phyloP scores from a whole-genome alignment of 2,113 vertebrate species.

The Poeciliopsis occidentalis region DNA sequence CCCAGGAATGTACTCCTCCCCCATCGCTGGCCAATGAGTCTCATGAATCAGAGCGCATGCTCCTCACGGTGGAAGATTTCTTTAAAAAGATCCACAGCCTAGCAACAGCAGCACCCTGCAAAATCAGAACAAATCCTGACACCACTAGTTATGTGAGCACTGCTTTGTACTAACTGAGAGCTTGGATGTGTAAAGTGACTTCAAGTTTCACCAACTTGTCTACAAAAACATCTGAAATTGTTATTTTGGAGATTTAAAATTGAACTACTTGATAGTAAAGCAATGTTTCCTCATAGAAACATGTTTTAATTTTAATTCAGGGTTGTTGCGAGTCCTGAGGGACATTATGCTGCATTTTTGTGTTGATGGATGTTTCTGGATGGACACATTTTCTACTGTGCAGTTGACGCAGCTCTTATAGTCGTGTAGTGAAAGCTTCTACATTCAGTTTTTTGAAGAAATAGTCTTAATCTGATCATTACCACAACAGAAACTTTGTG shows the following conservation, averaged over 20 bases:
- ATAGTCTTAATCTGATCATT: background rate
- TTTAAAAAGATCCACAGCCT: constrained; percentile 64
- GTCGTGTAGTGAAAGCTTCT: background rate
- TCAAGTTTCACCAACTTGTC: background rate
- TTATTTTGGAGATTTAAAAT: too few relatives aligned
- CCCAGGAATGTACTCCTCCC: constrained; percentile 66
- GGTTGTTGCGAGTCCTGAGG: background rate
- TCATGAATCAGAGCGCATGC: constrained; percentile 41
- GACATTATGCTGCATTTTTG: background rate
- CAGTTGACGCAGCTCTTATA: background rate
- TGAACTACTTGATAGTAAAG: background rate
- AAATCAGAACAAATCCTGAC: background rate
- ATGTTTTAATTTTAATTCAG: background rate
- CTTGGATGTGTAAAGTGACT: constrained; percentile 12
- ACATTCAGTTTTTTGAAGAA: background rate
- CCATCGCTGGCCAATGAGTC: constrained; percentile 64
- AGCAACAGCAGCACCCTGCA: constrained; percentile 63
- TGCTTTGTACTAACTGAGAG: background rate
- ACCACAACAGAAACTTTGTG: background rate
- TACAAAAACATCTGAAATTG: background rate
- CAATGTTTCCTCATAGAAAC: background rate
- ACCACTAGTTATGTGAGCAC: background rate
- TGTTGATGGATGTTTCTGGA: background rate
- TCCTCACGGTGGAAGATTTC: constrained; percentile 61
- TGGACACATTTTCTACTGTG: background rate